Conservation (phyloP, 2,888 invertebrate species). For the Eilema caniola region DNA sequence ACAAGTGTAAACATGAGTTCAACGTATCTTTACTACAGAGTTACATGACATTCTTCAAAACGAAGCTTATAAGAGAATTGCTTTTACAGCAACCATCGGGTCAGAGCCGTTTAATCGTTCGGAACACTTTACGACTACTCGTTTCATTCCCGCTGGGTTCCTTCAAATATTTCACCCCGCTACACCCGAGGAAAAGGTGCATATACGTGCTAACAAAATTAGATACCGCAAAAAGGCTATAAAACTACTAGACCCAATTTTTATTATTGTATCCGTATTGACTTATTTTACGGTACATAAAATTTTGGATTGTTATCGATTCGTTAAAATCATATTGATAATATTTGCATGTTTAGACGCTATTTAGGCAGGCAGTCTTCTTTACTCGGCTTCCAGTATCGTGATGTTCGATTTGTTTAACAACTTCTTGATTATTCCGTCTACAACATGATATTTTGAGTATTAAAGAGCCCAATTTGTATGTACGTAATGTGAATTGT, state of each 20-base stretch:
- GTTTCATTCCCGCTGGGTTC: slow-evolving; percentile 56
- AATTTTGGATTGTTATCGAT: slow-evolving; percentile 59
- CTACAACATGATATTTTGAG: slow-evolving; percentile 31
- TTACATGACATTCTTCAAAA: slow-evolving; percentile 47
- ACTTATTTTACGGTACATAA: slow-evolving; percentile 67
- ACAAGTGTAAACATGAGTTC: not conserved
- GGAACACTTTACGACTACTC: slow-evolving; percentile 72
- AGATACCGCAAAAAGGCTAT: slow-evolving; percentile 52
- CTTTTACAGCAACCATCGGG: slow-evolving; percentile 56
- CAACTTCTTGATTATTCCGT: slow-evolving; percentile 50
- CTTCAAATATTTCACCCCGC: slow-evolving; percentile 48
- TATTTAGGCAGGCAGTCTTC: slow-evolving; percentile 48
- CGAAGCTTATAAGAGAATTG: slow-evolving; percentile 57
- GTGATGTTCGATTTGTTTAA: slow-evolving; percentile 43
- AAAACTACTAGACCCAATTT: slow-evolving; percentile 36
- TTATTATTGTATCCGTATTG: slow-evolving; percentile 46
- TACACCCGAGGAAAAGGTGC: slow-evolving; percentile 46
- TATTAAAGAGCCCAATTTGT: slow-evolving; percentile 36
- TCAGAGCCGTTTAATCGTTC: slow-evolving; percentile 72
- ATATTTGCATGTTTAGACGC: slow-evolving; percentile 58
- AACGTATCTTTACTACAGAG: slow-evolving; percentile 21
- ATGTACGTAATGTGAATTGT: slow-evolving; percentile 38
- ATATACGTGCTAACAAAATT: slow-evolving; percentile 56
- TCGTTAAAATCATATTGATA: slow-evolving; percentile 44
- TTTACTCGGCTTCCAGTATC: slow-evolving; percentile 25